Evolutionary conservation across 2,113 vertebrate genomes (phyloP), one percentile per base, ranked within the genome.

Genomic region (Sterrhoptilus dennistouni): DNA sequence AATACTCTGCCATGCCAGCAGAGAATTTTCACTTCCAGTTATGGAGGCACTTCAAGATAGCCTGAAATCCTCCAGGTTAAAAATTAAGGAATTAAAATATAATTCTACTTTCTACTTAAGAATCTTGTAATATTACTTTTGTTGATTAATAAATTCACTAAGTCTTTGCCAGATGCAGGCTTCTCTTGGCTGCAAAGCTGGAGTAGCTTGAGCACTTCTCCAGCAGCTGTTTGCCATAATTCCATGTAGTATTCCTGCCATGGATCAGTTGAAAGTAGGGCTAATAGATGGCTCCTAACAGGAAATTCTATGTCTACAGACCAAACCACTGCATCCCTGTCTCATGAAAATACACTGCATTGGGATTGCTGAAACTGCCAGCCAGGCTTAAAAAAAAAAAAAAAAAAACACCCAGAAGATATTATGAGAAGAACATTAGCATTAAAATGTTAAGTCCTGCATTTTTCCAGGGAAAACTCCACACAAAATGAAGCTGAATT

Each of bases 231-330:
- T 86, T 79, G 65, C 36, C 80, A 11, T 50, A 93, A 96, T 85
- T 92, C 70, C 89, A 79, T 90, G 64, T 31, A 90, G 59, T 60
- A 77, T 70, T 90, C 80, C 83, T 91, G 81, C 85, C 77, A 78
- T 10, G 49, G 97, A 53, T 92, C 93, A 91, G 40, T 16, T 89
- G 66, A 97, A 97, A 96, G 89, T 33, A 94, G 94, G 96, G 66
- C 31, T 83, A 21, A 3, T 80, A 93, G 94, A 68, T 23, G 59
- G 53, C 77, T 72, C 83, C 78, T 83, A 81, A 74, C 25, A 87
- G 83, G 72, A 93, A 96, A 96, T 87, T 22, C 12, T 15, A 60
- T 89, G 22, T 36, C 35, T 87, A 57, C 77, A 87, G 57, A 83
- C 44, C 35, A 93, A 91, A 65, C 19, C 47, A 66, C 22, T 88